These are phyloP conservation scores for Chymomyza procnemis DNA, from an alignment of 2,888 invertebrate species.

Conservation along the genomic window DNA sequence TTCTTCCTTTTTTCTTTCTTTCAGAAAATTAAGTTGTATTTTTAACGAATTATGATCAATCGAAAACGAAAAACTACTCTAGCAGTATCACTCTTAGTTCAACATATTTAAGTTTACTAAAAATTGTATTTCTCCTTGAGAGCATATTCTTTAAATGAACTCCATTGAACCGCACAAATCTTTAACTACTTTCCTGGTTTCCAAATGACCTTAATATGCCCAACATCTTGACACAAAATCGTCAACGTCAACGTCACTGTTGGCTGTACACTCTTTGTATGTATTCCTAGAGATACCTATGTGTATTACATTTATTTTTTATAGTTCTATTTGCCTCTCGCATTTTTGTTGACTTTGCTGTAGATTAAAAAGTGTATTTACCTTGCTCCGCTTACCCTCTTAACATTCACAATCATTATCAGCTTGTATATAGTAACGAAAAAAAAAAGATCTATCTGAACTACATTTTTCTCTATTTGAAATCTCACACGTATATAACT, in stretches of 20 bases:
- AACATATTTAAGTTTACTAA: no score
- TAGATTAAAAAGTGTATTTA: conserved; percentile 35
- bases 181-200: not conserved
- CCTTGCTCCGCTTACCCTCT: conserved; percentile 20
- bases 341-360: conserved; percentile 33
- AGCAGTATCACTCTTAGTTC: no score
- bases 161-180: not conserved
- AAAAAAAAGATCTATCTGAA: conserved; percentile 45
- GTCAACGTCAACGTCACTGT: conserved; percentile 10
- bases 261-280: conserved; percentile 7
- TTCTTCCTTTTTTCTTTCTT: no score
- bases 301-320: not conserved
- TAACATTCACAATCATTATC: conserved; percentile 41
- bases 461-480: conserved; percentile 67
- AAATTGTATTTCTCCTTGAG: no score
- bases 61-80: no score
- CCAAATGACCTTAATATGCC: conserved; percentile 2
- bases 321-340: conserved; percentile 50
- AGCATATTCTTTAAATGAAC: not conserved
- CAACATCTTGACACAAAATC: conserved; percentile 1
- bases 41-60: no score
- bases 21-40: no score
- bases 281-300: not conserved
- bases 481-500: conserved; percentile 68
- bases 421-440: conserved; percentile 26